A percentile compares a stretch with the other conserved stretches of the same genome.
Evolutionary conservation across 53 echinoderm and acorn worm species (phyloP).

Genomic region (Stichopus horrens): DNA sequence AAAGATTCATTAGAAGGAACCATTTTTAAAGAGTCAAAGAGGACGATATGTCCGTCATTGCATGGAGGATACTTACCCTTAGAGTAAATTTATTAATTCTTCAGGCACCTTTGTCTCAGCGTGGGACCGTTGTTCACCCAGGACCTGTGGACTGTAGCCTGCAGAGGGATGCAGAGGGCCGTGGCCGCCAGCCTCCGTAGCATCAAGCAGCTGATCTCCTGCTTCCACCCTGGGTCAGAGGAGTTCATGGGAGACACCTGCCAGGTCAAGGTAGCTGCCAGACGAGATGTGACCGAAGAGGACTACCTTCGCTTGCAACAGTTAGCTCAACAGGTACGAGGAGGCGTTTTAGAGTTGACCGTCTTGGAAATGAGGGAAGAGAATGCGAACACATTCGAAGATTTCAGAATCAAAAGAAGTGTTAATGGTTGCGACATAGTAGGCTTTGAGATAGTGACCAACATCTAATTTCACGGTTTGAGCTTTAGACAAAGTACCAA

Average conservation of each 20-base stretch:
- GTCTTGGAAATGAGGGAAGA: too few species aligned
- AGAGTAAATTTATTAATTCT: neutral
- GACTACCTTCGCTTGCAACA: slow-evolving; percentile 89
- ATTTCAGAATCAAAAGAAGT: too few species aligned
- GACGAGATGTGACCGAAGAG: slow-evolving; percentile 83
- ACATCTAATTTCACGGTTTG: too few species aligned
- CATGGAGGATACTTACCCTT: neutral
- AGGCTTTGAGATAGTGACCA: too few species aligned
- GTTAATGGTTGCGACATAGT: too few species aligned
- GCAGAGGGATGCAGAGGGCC: slow-evolving; percentile 96
- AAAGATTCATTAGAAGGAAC: too few species aligned
- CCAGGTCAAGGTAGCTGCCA: slow-evolving; percentile 92
- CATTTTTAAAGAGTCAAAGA: too few species aligned
- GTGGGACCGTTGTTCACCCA: slow-evolving; percentile 92
- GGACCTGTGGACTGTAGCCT: slow-evolving; percentile 98
- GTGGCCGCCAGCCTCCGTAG: slow-evolving; percentile 90
- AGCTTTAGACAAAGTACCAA: too few species aligned
- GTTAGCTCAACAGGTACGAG: slow-evolving; percentile 87
- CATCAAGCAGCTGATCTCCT: slow-evolving; percentile 84
- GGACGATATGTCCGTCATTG: too few species aligned
- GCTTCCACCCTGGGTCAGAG: slow-evolving; percentile 96
- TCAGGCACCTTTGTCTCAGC: slow-evolving; percentile 88
- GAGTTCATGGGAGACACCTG: slow-evolving; percentile 97
- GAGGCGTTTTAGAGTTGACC: too few species aligned
- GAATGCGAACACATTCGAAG: too few species aligned